Base-by-base conservation (phyloP, 2,888 invertebrate species). In the Stomorhina lunata region DNA sequence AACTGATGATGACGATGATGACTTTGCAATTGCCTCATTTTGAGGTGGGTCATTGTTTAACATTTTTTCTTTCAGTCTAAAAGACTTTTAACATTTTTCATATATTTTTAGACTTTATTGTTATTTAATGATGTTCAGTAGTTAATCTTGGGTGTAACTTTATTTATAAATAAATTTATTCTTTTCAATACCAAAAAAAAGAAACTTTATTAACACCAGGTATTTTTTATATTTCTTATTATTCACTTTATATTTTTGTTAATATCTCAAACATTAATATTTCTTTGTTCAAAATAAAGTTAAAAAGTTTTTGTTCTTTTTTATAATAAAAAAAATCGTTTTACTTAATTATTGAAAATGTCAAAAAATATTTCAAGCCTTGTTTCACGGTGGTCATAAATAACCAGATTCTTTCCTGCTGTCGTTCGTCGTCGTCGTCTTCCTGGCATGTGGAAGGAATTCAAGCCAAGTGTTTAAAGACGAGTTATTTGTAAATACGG, bases 11-110 rank as follows among this genome's bases (percentile, higher is more conserved):
- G 40, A 29, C 40, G 45, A 6, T 59, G 68, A 1, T 32, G 34
- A 17, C 63, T 43, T 17, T 40, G 63, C 20, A 66, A 50, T 32
- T 61, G 73, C 73, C 55, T 81, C 75, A 73, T 75, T 79, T 82
- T 82, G 78, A 82, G 81, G 81, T 78, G 78, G 81, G 78, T 71
- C 78, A 82, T 79, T 82, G 78, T 73, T 73, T 73, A 78, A 57
- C 69, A 73, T 53, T 61, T 66, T 55, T 59, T 59, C 48, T 50
- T 63, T 61, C 25, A 5, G n/a, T 37, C 12, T 37, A 50, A n/a
- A n/a, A n/a, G n/a, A 29, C 50, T 45, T 29, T 17, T 22, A 25
- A 32, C 27, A 50, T 40, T 32, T 25, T 45, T n/a, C 34, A 65
- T 32, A 32, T 50, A 15, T 69, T 78, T n/a, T 66, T 65, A 34